Base-by-base conservation (phyloP, 2,888 invertebrate species). In the Hemistola chrysoprasaria region DNA sequence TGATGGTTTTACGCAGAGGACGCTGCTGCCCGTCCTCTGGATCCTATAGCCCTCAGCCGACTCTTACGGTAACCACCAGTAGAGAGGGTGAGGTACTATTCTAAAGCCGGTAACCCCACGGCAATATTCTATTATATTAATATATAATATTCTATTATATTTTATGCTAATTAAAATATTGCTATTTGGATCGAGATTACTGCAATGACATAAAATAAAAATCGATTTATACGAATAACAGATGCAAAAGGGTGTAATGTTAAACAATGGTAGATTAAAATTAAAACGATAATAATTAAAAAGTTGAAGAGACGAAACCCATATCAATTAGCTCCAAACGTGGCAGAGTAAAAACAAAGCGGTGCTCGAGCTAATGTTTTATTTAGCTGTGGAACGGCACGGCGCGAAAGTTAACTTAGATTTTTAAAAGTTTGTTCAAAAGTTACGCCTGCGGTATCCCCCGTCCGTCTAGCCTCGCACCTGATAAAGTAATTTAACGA, bases 401-500 rank as follows among this genome's bases (percentile, higher is more conserved):
- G 65, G 65, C 54, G 57, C 56, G 58, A 67, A 82, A 85, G 84
- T 86, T 79, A 79, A 83, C 86, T 85, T 85, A 64, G 82, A 78
- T 86, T 87, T 87, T 87, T 84, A 86, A 85, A 88, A 87, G 81
- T 87, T 87, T 73, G 68, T 60, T 61, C 48, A 52, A 69, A 85
- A 81, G 78, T 84, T 84, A 67, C 67, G 59, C 55, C 59, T 64
- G 71, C 72, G 70, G 74, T 71, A 65, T 67, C 70, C 71, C 70
- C 66, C 65, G 65, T 67, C 68, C 69, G 74, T 74, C 74, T 73
- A 65, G 73, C 64, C 71, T 78, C 72, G 75, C 77, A 81, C 79
- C 82, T 77, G 79, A 81, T 85, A 86, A 86, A 78, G 82, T 79
- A 78, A 85, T 84, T 85, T 79, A 69, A 77, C 78, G 77, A 82